Evolutionary conservation across 2,888 invertebrate species (phyloP), one percentile per base, ranked within the genome.

Genomic region (Trissolcus brochymenae): DNA sequence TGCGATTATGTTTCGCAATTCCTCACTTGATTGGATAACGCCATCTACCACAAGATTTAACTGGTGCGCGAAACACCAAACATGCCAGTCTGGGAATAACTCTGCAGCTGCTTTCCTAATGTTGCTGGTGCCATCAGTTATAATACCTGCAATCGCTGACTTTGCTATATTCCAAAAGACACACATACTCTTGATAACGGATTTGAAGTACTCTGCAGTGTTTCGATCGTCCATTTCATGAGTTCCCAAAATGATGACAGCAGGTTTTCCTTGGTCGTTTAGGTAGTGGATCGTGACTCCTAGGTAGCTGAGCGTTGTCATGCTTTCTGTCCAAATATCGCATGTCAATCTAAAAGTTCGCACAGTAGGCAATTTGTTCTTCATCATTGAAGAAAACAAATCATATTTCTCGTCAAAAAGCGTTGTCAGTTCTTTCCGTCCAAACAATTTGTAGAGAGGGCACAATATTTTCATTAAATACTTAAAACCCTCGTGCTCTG

Each of bases 311-410:
- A 17, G 9, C 1, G 50, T 54, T 9, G 66, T 75, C 40, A 64
- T 53, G 0, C 2, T 21, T 56, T 79, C 81, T 4, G 75, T 81
- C 80, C 79, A 80, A 14, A 81, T 60, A 62, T 81, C 80, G 4
- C 73, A 43, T 3, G 75, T 79, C 11, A 80, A 40, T n/a, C 73
- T 62, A 3, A 80, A 13, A 43, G n/a, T n/a, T n/a, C n/a, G n/a
- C n/a, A n/a, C n/a, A n/a, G n/a, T n/a, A n/a, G n/a, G n/a, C n/a
- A n/a, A n/a, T n/a, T n/a, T n/a, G n/a, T n/a, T n/a, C n/a, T n/a
- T n/a, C n/a, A n/a, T n/a, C n/a, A n/a, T n/a, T n/a, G n/a, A n/a
- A n/a, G n/a, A n/a, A n/a, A n/a, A n/a, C n/a, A n/a, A n/a, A n/a
- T n/a, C n/a, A n/a, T n/a, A n/a, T n/a, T n/a, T n/a, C n/a, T n/a